Evolutionary conservation across 2,888 invertebrate species (phyloP).

Genomic region (Choreutis nemorana): DNA sequence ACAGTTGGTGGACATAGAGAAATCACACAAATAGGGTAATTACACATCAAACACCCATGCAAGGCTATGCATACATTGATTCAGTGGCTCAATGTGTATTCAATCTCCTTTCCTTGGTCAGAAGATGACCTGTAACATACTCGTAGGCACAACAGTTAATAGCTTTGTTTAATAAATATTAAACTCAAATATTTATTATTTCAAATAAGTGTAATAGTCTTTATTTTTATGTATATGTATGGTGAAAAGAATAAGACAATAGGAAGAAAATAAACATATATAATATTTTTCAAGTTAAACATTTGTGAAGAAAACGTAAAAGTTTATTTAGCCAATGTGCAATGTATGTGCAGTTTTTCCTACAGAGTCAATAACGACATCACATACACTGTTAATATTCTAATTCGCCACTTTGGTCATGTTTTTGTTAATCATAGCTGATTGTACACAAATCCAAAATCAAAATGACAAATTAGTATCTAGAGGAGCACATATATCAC

Average conservation of each 20-base stretch:
- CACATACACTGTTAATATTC: constrained; percentile 11
- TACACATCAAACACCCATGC: no score
- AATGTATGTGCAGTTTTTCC: neutral
- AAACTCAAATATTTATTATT: neutral
- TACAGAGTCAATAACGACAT: constrained; percentile 25
- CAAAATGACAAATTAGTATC: constrained; percentile 29
- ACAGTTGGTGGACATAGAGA: no score
- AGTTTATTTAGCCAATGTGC: neutral
- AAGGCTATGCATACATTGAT: constrained; percentile 20
- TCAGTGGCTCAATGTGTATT: constrained; percentile 16
- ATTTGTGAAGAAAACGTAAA: no score
- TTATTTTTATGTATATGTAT: neutral
- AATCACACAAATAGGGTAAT: no score
- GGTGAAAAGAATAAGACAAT: no score
- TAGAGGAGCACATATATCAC: constrained; percentile 26
- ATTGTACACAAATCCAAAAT: no score
- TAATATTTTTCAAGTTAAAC: no score
- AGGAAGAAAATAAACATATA: no score
- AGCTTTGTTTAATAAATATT: neutral
- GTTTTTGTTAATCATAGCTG: constrained; percentile 1
- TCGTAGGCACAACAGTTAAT: constrained; percentile 13
- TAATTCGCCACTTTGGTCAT: constrained; percentile 16
- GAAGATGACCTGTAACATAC: constrained; percentile 48
- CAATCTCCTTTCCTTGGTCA: constrained; percentile 31
- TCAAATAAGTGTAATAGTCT: neutral